These are phyloP conservation scores for Pyxicephalus adspersus DNA, from an alignment of 2,113 vertebrate species.

Conservation along the genomic window DNA sequence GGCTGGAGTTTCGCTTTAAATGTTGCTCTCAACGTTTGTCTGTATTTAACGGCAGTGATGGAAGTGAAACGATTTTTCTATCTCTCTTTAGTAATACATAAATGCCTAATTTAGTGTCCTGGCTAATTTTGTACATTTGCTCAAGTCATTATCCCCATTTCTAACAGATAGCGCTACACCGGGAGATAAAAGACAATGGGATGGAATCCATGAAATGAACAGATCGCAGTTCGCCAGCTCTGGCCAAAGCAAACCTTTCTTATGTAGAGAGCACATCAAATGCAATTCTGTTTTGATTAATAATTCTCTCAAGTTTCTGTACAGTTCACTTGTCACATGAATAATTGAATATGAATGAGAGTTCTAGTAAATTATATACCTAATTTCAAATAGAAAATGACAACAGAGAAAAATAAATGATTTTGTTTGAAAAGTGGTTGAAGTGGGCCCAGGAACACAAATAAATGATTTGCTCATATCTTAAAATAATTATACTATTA, in stretches of 20 bases:
- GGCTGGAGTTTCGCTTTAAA: background rate
- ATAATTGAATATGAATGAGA: slow-evolving; percentile 57
- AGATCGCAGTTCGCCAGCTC: slow-evolving; percentile 68
- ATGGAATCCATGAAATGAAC: slow-evolving; percentile 65
- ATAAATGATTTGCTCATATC: slow-evolving; percentile 49
- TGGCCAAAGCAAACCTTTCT: slow-evolving; percentile 61
- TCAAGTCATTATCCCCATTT: slow-evolving; percentile 68
- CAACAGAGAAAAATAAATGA: slow-evolving; percentile 53
- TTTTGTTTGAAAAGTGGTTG: slow-evolving; percentile 53
- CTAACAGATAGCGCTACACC: slow-evolving; percentile 65
- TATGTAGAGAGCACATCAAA: slow-evolving; percentile 53
- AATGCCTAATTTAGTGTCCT: slow-evolving; percentile 72
- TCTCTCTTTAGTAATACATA: slow-evolving; percentile 68
- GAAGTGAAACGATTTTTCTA: slow-evolving; percentile 62
- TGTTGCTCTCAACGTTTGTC: background rate
- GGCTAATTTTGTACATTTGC: slow-evolving; percentile 68
- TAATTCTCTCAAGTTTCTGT: slow-evolving; percentile 57
- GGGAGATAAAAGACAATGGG: slow-evolving; percentile 63
- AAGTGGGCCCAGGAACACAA: slow-evolving; percentile 38
- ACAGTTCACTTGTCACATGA: slow-evolving; percentile 57
- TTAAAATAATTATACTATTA: slow-evolving; percentile 45
- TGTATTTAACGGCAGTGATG: slow-evolving; percentile 48
- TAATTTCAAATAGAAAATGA: slow-evolving; percentile 55
- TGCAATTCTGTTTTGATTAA: slow-evolving; percentile 58
- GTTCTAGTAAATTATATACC: slow-evolving; percentile 57